phyloP scores from a whole-genome alignment of 2,888 invertebrate genomes.

The Coelinius sp. region DNA sequence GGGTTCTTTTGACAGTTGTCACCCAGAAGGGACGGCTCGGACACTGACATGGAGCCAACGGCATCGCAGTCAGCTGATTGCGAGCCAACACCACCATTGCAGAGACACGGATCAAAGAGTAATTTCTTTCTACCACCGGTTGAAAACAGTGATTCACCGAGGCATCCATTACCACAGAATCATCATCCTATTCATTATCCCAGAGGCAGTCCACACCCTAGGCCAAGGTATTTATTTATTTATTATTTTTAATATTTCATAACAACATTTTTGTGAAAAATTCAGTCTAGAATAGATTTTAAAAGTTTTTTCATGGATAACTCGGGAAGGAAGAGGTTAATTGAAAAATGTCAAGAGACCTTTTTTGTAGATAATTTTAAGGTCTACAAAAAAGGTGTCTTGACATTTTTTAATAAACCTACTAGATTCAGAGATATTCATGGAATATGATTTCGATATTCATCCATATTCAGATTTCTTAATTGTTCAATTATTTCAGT shows the following conservation, averaged over 20 bases:
- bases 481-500: no score
- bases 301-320: background rate
- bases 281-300: no score
- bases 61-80: slow-evolving; percentile 94
- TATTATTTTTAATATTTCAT: slow-evolving; percentile 7
- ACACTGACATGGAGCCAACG: slow-evolving; percentile 89
- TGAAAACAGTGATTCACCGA: slow-evolving; percentile 71
- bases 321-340: background rate
- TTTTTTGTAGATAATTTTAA: background rate
- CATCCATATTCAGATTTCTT: no score
- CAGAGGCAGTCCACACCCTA: slow-evolving; percentile 86
- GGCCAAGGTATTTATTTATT: slow-evolving; percentile 75
- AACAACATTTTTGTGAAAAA: background rate
- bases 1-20: slow-evolving; percentile 76
- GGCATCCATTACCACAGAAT: slow-evolving; percentile 71
- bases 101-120: slow-evolving; percentile 87
- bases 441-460: background rate
- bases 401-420: background rate
- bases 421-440: background rate
- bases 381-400: background rate
- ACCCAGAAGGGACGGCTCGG: slow-evolving; percentile 85
- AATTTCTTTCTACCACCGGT: slow-evolving; percentile 89
- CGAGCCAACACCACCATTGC: slow-evolving; percentile 90
- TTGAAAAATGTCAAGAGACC: background rate
- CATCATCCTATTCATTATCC: slow-evolving; percentile 75